A percentile compares a stretch with the other conserved stretches of the same genome.
phyloP scores from a whole-genome alignment of 2,888 invertebrate species.

The Cephus pygmeus region DNA sequence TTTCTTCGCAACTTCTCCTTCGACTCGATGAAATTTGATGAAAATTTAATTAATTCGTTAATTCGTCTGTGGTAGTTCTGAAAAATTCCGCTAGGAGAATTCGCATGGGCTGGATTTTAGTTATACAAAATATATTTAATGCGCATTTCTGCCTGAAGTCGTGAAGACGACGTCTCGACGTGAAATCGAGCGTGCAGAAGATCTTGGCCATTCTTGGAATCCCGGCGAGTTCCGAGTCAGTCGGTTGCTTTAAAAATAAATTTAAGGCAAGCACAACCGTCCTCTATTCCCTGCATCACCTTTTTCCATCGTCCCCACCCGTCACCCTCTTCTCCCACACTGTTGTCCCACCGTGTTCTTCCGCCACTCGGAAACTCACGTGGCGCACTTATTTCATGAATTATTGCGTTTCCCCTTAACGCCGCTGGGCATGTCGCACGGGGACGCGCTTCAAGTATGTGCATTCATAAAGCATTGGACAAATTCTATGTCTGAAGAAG shows the following conservation, averaged over 20 bases:
- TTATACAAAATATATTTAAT: too few species aligned
- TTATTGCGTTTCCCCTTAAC: not conserved
- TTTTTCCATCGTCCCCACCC: too few species aligned
- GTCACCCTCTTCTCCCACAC: not conserved
- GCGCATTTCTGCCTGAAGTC: too few species aligned
- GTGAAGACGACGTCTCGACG: too few species aligned
- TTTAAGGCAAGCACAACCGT: not conserved
- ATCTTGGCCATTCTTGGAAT: not conserved
- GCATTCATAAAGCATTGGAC: too few species aligned
- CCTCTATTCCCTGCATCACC: too few species aligned
- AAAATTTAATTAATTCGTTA: not conserved
- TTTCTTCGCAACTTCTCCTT: not conserved
- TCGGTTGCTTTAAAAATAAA: slow-evolving; percentile 1
- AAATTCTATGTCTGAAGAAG: too few species aligned
- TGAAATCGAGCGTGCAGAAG: not conserved
- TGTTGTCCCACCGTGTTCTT: not conserved
- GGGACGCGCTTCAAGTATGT: too few species aligned
- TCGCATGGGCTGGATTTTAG: too few species aligned
- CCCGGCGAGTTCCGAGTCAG: not conserved
- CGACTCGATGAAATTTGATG: not conserved
- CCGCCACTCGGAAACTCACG: not conserved
- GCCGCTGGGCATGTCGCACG: too few species aligned
- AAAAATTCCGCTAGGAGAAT: too few species aligned
- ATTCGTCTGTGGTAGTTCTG: too few species aligned
- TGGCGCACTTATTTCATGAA: slow-evolving; percentile 1